Base-by-base conservation (phyloP, 2,113 vertebrate genomes). In the Phoxinus phoxinus region DNA sequence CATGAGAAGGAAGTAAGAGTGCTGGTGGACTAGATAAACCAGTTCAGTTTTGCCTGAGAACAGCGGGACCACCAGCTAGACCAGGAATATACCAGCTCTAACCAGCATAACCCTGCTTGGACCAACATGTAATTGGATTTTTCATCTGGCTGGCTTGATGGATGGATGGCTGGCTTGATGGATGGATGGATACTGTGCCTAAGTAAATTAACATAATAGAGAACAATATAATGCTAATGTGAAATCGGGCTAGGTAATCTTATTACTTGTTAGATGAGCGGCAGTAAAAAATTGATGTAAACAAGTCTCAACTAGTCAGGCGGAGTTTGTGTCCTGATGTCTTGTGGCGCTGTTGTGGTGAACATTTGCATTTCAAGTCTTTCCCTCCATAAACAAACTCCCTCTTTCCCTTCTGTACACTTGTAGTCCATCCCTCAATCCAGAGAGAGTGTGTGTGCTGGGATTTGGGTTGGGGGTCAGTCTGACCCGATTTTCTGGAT, bases 351-450 rank as follows among this genome's bases (percentile, higher is more conserved):
- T 86, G 83, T 67, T 86, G 65, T 78, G 58, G 71, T 1, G 51
- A 23, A 25, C 81, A 86, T 86, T 88, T 80, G 81, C 87, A 88
- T 83, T 81, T 86, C 67, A 84, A 80, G 84, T 76, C 84, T 84
- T 83, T 86, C n/a, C 41, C 74, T 85, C 44, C 67, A 61, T 86
- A 88, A 88, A 86, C 81, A 86, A 86, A 67, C 67, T 84, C 58
- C 41, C 81, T 65, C 71, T 82, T 82, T 48, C 81, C 86, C 23
- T 56, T 81, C 41, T 30, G 59, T 80, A 82, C 75, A 15, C 86
- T 79, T 75, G n/a, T 32, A 10, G 58, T 6, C 27, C 63, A 27
- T 74, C 71, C 35, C 51, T 83, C 73, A 58, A 63, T 69, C 58
- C 27, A 69, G 13, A 4, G 19, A 21, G 25, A 27, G 48, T 30